These are phyloP conservation scores for Aulostomus chinensis DNA, from an alignment of 2,797 vertebrate species.

Conservation along the genomic window DNA sequence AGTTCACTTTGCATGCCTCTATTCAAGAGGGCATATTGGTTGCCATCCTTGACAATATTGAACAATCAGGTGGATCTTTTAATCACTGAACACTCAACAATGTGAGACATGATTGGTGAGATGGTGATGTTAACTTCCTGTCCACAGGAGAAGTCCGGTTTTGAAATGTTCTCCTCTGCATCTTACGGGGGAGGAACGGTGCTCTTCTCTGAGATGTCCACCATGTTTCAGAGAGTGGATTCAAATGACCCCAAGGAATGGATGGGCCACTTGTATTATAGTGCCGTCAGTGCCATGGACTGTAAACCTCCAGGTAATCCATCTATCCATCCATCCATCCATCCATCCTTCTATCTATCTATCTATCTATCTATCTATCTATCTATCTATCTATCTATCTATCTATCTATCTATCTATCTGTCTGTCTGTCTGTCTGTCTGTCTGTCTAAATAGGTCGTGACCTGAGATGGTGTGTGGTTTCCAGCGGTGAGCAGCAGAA, in stretches of 20 bases:
- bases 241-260: slow-evolving; percentile 82
- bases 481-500: slow-evolving; percentile 87
- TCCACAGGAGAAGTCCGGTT: slow-evolving; percentile 70
- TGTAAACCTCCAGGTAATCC: slow-evolving; percentile 81
- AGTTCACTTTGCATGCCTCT: too few species aligned
- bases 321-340: not conserved
- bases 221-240: slow-evolving; percentile 65
- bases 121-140: not conserved
- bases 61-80: too few species aligned
- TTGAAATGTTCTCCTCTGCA: slow-evolving; percentile 86
- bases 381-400: not conserved
- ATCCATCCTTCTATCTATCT: not conserved
- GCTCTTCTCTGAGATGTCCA: slow-evolving; percentile 87
- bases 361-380: not conserved
- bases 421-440: too few species aligned
- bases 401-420: too few species aligned
- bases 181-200: slow-evolving; percentile 76
- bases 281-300: slow-evolving; percentile 83
- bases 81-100: too few species aligned
- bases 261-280: slow-evolving; percentile 85
- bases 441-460: slow-evolving; percentile 58
- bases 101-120: too few species aligned
- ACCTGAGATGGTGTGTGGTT: slow-evolving; percentile 89
- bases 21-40: too few species aligned
- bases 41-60: too few species aligned